phyloP scores from a whole-genome alignment of 2,888 invertebrate genomes.

The Ptychoptera albimana region DNA sequence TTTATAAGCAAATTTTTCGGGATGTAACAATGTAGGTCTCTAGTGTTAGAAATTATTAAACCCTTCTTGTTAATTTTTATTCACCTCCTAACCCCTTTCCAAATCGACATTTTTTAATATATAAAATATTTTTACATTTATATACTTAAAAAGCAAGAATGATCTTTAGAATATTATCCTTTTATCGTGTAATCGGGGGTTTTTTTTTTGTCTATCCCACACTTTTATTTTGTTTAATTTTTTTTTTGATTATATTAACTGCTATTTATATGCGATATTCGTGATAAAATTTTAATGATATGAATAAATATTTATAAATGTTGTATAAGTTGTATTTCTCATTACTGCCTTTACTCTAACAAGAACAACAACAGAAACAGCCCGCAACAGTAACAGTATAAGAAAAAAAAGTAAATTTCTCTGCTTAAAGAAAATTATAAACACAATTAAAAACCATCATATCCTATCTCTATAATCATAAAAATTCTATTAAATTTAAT shows the following conservation, averaged over 20 bases:
- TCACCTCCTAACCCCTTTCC: neutral
- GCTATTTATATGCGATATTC: neutral
- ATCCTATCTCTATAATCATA: too few species aligned
- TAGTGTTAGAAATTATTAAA: conserved; percentile 6
- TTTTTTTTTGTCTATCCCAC: neutral
- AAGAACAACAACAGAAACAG: too few species aligned
- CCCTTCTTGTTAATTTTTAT: conserved; percentile 6
- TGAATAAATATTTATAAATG: too few species aligned
- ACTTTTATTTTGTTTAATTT: neutral
- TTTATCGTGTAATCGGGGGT: conserved; percentile 4
- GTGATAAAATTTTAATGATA: too few species aligned
- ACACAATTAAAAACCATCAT: too few species aligned
- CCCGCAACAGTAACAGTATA: too few species aligned
- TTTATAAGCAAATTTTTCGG: conserved; percentile 13
- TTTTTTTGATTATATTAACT: neutral
- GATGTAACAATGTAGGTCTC: conserved; percentile 11
- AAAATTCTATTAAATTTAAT: too few species aligned
- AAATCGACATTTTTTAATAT: neutral
- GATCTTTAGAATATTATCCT: conserved; percentile 2
- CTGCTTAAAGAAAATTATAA: too few species aligned
- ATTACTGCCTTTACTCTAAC: too few species aligned
- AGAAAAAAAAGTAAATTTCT: too few species aligned
- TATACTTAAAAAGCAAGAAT: neutral
- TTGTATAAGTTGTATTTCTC: too few species aligned
- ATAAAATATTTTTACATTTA: neutral